phyloP scores from a whole-genome alignment of 2,888 invertebrate genomes.

The Sinhomidia bicolor region DNA sequence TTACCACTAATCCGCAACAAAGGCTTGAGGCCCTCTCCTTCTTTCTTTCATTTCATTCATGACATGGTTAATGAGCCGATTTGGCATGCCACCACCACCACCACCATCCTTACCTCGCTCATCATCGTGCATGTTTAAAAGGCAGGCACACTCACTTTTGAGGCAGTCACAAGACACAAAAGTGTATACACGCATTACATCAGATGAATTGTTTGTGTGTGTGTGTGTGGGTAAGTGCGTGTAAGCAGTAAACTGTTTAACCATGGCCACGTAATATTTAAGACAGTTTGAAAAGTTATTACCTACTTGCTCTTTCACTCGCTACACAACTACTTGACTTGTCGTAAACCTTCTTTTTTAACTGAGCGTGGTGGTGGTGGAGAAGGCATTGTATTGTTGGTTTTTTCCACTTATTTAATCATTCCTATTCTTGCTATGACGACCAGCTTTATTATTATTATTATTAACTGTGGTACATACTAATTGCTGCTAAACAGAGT shows the following conservation, averaged over 20 bases:
- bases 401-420: slow-evolving; percentile 32
- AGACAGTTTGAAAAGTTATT: slow-evolving; percentile 2
- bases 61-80: slow-evolving; percentile 75
- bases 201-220: background rate
- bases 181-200: background rate
- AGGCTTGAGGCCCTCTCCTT: slow-evolving; percentile 73
- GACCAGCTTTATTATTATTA: slow-evolving; percentile 33
- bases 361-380: background rate
- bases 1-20: slow-evolving; percentile 74
- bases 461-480: slow-evolving; percentile 69
- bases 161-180: too few relatives aligned
- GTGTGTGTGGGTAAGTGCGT: background rate
- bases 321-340: background rate
- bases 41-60: slow-evolving; percentile 74
- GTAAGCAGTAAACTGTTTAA: slow-evolving; percentile 1
- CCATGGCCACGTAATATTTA: too few relatives aligned
- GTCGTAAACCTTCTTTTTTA: background rate
- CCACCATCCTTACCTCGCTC: slow-evolving; percentile 31
- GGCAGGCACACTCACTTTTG: background rate
- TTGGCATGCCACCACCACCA: slow-evolving; percentile 72
- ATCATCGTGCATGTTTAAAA: background rate
- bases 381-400: too few relatives aligned
- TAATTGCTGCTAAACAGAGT: slow-evolving; percentile 65
- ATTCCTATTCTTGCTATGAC: too few relatives aligned
- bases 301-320: background rate